Evolutionary conservation across 2,888 invertebrate species (phyloP), one percentile per base, ranked within the genome.

Genomic region (Lochmaea crataegi): DNA sequence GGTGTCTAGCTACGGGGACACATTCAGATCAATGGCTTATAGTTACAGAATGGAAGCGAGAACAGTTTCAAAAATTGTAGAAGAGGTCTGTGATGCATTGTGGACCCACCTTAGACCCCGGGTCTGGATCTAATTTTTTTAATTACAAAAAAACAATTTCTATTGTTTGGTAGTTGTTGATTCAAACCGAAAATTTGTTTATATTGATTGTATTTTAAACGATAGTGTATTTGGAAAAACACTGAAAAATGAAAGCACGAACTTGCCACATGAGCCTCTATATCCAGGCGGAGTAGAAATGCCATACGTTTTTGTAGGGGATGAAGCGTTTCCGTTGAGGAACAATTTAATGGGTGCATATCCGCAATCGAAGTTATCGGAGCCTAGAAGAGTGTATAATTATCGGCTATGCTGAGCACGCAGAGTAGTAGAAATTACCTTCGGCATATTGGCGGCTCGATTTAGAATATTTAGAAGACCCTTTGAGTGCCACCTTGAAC

Each of bases 341-440:
- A n/a, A n/a, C 38, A 71, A 71, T 67, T 71, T 71, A 61, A 67
- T 61, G 71, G 53, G 56, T 41, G 67, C 71, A 51, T 65, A 71
- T 71, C 65, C 65, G n/a, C 42, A 65, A 71, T 61, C 61, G 3
- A 60, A 51, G 26, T 48, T 61, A 11, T 68, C 53, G 6, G 56
- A 69, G 2, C 53, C 56, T 38, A 69, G 42, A 75, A 74, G 76
- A 73, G 72, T 79, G 56, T 80, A 78, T 64, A 81, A 82, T 67
- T 78, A 80, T 56, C 56, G 73, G 53, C 26, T 77, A 18, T 66
- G 66, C 45, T 67, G 75, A 61, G 75, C 71, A 38, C 71, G 75
- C 14, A 61, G 73, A 69, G 61, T 75, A 16, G 75, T 75, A 12
- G 71, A 68, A 69, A 74, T 69, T 72, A 70, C 71, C 0, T 77